These are phyloP conservation scores for Caenorhabditis becei DNA, from an alignment of 2,888 invertebrate genomes.

Conservation along the genomic window DNA sequence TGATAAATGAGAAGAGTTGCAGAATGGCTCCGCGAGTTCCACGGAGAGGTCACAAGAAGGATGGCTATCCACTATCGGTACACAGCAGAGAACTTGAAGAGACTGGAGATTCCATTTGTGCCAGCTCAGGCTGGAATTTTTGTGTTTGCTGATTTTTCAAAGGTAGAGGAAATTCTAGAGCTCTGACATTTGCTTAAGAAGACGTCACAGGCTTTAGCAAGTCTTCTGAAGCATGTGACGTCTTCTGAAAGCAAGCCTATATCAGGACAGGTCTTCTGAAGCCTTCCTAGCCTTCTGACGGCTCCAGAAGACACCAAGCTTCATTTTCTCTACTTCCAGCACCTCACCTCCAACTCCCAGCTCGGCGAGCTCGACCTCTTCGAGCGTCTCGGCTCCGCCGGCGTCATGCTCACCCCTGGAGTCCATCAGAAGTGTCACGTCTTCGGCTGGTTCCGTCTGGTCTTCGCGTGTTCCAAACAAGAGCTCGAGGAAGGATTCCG, in stretches of 20 bases:
- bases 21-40: conserved; percentile 67
- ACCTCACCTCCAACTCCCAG: conserved; percentile 37
- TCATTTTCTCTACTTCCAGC: conserved; percentile 57
- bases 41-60: conserved; percentile 58
- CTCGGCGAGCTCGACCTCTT: conserved; percentile 65
- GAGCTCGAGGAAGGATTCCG: conserved; percentile 76
- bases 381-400: conserved; percentile 57
- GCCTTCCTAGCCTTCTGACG: too few species aligned
- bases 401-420: conserved; percentile 79
- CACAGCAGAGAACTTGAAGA: conserved; percentile 61
- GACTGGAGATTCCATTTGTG: conserved; percentile 66
- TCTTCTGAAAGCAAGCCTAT: too few species aligned
- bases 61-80: conserved; percentile 67
- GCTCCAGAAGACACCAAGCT: too few species aligned
- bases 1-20: conserved; percentile 8
- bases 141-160: conserved; percentile 69
- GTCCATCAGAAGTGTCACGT: conserved; percentile 69
- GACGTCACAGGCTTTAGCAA: too few species aligned
- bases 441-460: conserved; percentile 81
- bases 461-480: conserved; percentile 73
- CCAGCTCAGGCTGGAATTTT: conserved; percentile 68
- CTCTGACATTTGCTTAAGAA: too few species aligned
- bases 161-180: conserved; percentile 42
- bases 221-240: too few species aligned
- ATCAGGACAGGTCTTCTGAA: too few species aligned